Conservation (phyloP, 1,140 invertebrate genomes). For the Cydia amplana region DNA sequence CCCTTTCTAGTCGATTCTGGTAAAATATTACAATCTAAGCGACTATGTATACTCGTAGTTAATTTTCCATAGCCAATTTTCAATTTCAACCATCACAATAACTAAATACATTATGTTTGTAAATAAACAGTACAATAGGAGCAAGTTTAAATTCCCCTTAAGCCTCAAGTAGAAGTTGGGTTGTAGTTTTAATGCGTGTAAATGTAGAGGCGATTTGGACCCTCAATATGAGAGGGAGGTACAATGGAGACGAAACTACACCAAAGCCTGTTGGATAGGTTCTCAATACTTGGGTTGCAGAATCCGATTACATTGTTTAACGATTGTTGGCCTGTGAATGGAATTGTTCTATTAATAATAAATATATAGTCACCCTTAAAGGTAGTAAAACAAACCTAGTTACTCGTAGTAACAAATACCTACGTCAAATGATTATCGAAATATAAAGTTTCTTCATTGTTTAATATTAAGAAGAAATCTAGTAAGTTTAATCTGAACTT, state of each 20-base stretch:
- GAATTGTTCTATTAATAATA: not conserved
- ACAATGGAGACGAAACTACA: slow-evolving; percentile 3
- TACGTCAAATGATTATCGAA: too few species aligned
- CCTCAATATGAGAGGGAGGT: not conserved
- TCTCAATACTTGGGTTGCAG: not conserved
- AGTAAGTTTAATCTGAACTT: too few species aligned
- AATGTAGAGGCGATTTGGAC: slow-evolving; percentile 27
- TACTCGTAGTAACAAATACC: too few species aligned
- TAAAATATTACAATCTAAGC: too few species aligned
- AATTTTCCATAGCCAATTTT: not conserved
- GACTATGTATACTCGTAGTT: not conserved
- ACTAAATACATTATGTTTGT: slow-evolving; percentile 20
- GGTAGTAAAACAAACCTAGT: too few species aligned
- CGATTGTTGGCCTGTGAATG: not conserved
- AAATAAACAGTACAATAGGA: slow-evolving; percentile 24
- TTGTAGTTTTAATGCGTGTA: slow-evolving; percentile 31
- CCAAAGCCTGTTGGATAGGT: not conserved
- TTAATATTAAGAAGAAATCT: too few species aligned
- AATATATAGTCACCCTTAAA: not conserved
- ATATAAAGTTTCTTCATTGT: too few species aligned
- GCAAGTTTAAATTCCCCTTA: slow-evolving; percentile 29
- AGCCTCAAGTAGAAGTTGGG: slow-evolving; percentile 25
- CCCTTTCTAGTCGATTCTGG: too few species aligned
- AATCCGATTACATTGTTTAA: slow-evolving; percentile 23
- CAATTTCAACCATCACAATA: slow-evolving; percentile 20